Conservation (phyloP, 2,113 vertebrate species). For the Catharus minimus region DNA sequence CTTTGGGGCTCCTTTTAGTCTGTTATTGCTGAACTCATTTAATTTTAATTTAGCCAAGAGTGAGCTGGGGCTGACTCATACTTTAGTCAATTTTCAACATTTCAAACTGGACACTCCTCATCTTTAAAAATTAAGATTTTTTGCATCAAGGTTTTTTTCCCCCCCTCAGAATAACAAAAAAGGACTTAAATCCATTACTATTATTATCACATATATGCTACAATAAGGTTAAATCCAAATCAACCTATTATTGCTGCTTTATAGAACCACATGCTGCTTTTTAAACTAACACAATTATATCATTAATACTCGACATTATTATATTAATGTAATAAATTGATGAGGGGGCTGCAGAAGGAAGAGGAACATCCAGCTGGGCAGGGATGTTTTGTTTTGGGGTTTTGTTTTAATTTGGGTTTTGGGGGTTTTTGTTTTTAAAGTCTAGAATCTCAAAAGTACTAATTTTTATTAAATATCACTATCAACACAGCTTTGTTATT, state of each 20-base stretch:
- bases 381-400: not conserved
- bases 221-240: not conserved
- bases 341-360: not conserved
- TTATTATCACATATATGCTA: not conserved
- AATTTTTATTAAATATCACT: not conserved
- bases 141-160: not conserved
- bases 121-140: not conserved
- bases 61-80: not conserved
- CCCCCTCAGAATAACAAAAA: not conserved
- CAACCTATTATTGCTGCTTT: not conserved
- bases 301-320: not conserved
- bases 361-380: not conserved
- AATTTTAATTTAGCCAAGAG: not conserved
- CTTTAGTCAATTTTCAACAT: not conserved
- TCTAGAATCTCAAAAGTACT: not conserved
- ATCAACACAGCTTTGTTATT: not conserved
- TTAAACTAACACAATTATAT: not conserved
- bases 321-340: not conserved
- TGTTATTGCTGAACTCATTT: not conserved
- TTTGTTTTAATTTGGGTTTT: not conserved
- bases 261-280: not conserved
- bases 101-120: not conserved
- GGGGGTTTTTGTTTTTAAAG: not conserved
- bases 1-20: not conserved
- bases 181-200: not conserved